Conservation (phyloP, 2,888 invertebrate genomes). For the Spodoptera littoralis region DNA sequence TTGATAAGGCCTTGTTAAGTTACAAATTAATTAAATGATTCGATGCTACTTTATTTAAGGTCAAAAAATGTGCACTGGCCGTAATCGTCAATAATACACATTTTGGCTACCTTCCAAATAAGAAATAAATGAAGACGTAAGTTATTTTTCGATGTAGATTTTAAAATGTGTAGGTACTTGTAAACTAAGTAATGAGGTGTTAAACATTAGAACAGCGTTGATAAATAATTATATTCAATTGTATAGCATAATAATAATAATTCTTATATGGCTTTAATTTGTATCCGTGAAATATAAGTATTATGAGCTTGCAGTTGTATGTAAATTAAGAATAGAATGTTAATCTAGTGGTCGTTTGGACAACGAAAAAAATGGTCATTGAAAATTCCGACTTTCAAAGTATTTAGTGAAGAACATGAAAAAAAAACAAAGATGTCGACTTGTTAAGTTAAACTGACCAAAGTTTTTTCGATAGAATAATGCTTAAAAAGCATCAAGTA, state of each 20-base stretch:
- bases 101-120: conserved; percentile 24
- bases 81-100: conserved; percentile 2
- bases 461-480: conserved; percentile 14
- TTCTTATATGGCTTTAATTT: conserved; percentile 18
- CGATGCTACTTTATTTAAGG: too few relatives aligned
- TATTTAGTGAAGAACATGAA: too few relatives aligned
- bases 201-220: too few relatives aligned
- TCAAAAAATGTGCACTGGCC: too few relatives aligned
- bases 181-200: not conserved
- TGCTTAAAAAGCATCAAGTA: not conserved
- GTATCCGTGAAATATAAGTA: conserved; percentile 17
- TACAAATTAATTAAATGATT: too few relatives aligned
- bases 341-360: too few relatives aligned
- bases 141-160: conserved; percentile 46
- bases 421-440: too few relatives aligned
- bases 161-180: conserved; percentile 17
- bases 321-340: not conserved
- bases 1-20: too few relatives aligned
- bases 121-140: conserved; percentile 40
- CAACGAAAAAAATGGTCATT: too few relatives aligned
- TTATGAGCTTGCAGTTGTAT: conserved; percentile 13
- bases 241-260: conserved; percentile 9
- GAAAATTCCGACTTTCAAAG: too few relatives aligned
- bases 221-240: not conserved
- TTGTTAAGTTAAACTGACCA: conserved; percentile 8